Conservation (phyloP, 2,888 invertebrate species). For the Zonitis immaculata region DNA sequence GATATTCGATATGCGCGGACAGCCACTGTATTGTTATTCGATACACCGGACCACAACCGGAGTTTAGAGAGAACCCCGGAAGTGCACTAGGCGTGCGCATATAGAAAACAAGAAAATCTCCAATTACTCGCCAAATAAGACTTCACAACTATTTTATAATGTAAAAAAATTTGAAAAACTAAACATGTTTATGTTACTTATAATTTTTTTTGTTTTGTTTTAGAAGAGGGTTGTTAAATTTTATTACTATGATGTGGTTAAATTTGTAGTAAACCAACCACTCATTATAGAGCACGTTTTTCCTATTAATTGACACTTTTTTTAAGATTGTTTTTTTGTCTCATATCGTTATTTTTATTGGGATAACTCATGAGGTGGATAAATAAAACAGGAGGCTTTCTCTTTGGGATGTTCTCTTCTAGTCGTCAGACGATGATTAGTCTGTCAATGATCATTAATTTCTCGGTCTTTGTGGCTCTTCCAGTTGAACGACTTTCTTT, state of each 20-base stretch:
- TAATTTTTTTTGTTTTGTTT: too few species aligned
- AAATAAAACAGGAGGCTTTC: not conserved
- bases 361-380: not conserved
- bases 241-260: not conserved
- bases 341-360: too few species aligned
- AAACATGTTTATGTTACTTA: not conserved
- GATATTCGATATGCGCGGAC: constrained; percentile 20
- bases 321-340: not conserved
- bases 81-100: constrained; percentile 28
- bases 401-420: constrained; percentile 1
- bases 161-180: too few species aligned
- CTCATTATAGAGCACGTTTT: not conserved
- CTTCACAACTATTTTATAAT: constrained; percentile 3
- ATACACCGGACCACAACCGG: constrained; percentile 21
- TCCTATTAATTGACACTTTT: not conserved
- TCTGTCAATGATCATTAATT: constrained; percentile 41
- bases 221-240: not conserved
- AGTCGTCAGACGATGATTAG: constrained; percentile 30
- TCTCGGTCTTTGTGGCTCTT: constrained; percentile 33
- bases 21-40: constrained; percentile 18
- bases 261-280: not conserved
- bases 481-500: constrained; percentile 33
- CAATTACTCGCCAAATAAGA: constrained; percentile 20
- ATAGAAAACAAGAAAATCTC: constrained; percentile 20
- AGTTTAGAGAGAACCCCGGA: constrained; percentile 23